A percentile compares a stretch with the other conserved stretches of the same genome.
These are phyloP conservation scores for Drosophila saltans DNA, from an alignment of 1,140 invertebrate genomes.

Conservation along the genomic window DNA sequence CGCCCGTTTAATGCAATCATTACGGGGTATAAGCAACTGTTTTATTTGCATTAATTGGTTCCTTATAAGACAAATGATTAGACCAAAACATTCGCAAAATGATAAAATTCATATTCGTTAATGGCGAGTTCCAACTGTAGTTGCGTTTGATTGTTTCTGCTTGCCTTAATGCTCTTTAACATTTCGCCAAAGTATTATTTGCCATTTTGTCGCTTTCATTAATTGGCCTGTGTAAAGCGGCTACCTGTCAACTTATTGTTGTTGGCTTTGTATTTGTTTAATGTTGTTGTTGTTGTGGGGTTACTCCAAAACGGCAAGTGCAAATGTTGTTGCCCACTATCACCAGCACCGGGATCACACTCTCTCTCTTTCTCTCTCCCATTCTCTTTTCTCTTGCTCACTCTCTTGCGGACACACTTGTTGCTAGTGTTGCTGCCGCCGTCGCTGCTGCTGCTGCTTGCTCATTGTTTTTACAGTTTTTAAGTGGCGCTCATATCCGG, in stretches of 20 bases:
- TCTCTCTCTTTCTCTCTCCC: constrained; percentile 20
- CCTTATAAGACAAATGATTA: neutral
- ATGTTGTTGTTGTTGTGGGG: constrained; percentile 1
- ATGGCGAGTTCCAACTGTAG: neutral
- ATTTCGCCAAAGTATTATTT: constrained; percentile 58
- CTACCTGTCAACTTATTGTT: constrained; percentile 37
- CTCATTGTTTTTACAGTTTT: constrained; percentile 78
- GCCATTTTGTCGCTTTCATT: constrained; percentile 77
- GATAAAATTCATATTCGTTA: neutral
- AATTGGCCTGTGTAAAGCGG: constrained; percentile 67
- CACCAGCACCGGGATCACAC: constrained; percentile 11
- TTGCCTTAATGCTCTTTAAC: constrained; percentile 23
- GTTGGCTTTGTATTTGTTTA: constrained; percentile 1
- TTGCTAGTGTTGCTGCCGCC: constrained; percentile 44
- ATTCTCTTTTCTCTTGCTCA: constrained; percentile 7
- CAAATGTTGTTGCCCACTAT: constrained; percentile 59
- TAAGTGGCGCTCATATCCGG: constrained; percentile 80
- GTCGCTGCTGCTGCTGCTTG: constrained; percentile 20
- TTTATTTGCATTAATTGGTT: neutral
- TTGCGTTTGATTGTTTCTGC: constrained; percentile 6
- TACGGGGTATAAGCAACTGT: neutral
- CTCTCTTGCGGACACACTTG: constrained; percentile 53
- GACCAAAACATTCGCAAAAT: neutral
- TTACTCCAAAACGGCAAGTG: constrained; percentile 53
- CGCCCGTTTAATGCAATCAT: too few relatives aligned